phyloP scores from a whole-genome alignment of 2,888 invertebrate genomes.

The Ypsolopha scabrella region DNA sequence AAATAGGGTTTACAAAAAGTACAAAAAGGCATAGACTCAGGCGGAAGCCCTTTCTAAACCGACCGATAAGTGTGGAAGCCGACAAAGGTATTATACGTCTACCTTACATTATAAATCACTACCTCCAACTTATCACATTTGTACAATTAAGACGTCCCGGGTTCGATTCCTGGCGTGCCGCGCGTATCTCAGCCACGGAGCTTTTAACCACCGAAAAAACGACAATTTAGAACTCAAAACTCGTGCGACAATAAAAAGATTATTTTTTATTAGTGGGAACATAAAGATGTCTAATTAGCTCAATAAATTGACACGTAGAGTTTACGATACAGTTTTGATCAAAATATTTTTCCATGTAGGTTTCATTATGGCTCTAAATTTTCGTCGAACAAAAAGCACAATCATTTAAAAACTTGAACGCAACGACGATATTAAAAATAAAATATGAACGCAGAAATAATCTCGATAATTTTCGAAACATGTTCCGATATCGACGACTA shows the following conservation, averaged over 20 bases:
- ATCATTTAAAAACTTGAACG: background rate
- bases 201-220: slow-evolving; percentile 4
- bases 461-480: slow-evolving; percentile 2
- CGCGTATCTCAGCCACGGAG: slow-evolving; percentile 1
- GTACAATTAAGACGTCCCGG: slow-evolving; percentile 58
- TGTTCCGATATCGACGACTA: slow-evolving; percentile 10
- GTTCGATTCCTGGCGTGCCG: slow-evolving; percentile 1
- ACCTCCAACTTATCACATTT: slow-evolving; percentile 42
- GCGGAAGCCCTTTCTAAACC: slow-evolving; percentile 48
- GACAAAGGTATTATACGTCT: slow-evolving; percentile 58
- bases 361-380: no score
- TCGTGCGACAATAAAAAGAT: slow-evolving; percentile 1
- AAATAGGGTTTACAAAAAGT: slow-evolving; percentile 8
- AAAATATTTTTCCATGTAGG: no score
- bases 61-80: slow-evolving; percentile 47
- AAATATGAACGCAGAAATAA: background rate
- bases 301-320: slow-evolving; percentile 1
- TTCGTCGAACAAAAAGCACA: background rate
- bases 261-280: slow-evolving; percentile 1
- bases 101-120: slow-evolving; percentile 59
- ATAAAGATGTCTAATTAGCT: slow-evolving; percentile 2
- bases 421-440: background rate
- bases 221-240: background rate
- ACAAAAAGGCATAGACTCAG: slow-evolving; percentile 26
- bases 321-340: no score